Base-by-base conservation (phyloP, 2,888 invertebrate species). In the Molorchus minor region DNA sequence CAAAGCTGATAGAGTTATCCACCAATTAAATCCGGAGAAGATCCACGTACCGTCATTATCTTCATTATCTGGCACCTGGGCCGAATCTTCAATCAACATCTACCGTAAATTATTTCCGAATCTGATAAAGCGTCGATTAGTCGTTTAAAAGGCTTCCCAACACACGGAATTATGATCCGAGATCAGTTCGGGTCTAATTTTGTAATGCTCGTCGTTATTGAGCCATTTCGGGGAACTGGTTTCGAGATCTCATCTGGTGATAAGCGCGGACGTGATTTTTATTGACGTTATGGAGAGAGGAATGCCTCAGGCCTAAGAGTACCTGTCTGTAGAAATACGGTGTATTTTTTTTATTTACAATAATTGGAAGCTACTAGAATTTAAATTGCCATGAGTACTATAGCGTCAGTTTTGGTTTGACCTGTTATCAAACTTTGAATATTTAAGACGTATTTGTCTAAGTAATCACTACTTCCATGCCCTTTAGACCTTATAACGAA, bases 1-100 rank as follows among this genome's bases (percentile, higher is more conserved):
- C 45, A 45, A 33, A 17, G 33, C 45, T 30, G 45, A 45, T 45
- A 20, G 47, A 36, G 47, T 36, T 29, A 35, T 47, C 47, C 36
- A 15, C 35, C 47, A 36, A 47, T 47, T 47, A 47, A 47, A 35
- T 17, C n/a, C 4, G 35, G 4, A 3, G 3, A 25, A 25, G 25
- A 25, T 25, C 8, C 25, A 25, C 25, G 25, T 25, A 25, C 25
- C 25, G 8, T 25, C 25, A 25, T 5, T 25, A 25, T 25, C 25
- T 25, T 25, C 25, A 25, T 25, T 8, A 5, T 25, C 25, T 8
- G 8, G 3, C 25, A 25, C 8, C n/a, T n/a, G n/a, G n/a, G n/a
- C n/a, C 3, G 25, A 8, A 25, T 25, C 25, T 25, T 8, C 4
- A 3, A 3, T 25, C 25, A 25, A 8, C 25, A 25, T 25, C 25